Percentiles rank a stretch among this genome's conserved stretches.
These are phyloP conservation scores for Drosophila nigricruria DNA, from an alignment of 2,888 invertebrate species.

Conservation along the genomic window DNA sequence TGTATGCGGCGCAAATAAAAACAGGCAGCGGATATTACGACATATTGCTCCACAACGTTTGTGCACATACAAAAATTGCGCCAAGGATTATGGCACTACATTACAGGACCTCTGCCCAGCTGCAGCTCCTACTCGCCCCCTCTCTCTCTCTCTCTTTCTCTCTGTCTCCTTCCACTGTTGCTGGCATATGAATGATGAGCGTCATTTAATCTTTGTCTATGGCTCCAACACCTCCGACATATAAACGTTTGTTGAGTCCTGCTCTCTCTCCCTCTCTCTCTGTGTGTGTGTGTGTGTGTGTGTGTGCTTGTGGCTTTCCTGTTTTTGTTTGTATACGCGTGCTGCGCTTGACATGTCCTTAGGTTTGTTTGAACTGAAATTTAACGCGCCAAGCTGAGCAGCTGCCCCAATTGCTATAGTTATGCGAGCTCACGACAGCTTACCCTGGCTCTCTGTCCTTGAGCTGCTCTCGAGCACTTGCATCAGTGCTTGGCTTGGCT, in stretches of 20 bases:
- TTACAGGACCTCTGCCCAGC: constrained; percentile 57
- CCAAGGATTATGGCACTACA: constrained; percentile 79
- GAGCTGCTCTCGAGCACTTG: constrained; percentile 30
- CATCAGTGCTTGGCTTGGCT: constrained; percentile 48
- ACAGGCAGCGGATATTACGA: constrained; percentile 78
- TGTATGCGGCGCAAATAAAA: constrained; percentile 71
- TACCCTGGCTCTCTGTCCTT: constrained; percentile 25
- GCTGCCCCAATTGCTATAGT: constrained; percentile 57
- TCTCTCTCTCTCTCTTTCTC: background rate
- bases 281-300: constrained; percentile 1
- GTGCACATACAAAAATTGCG: constrained; percentile 71
- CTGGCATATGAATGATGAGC: constrained; percentile 79
- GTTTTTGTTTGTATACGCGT: constrained; percentile 62
- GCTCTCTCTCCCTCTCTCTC: background rate
- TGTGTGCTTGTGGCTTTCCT: constrained; percentile 37
- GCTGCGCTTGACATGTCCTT: constrained; percentile 78
- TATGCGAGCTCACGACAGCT: constrained; percentile 46
- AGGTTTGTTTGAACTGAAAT: constrained; percentile 75
- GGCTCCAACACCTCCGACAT: constrained; percentile 69
- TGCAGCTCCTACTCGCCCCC: background rate
- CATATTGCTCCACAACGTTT: constrained; percentile 73
- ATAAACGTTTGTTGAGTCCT: constrained; percentile 53
- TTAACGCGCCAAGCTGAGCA: constrained; percentile 54
- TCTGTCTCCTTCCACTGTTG: constrained; percentile 20
- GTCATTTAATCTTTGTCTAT: constrained; percentile 79